Base-by-base conservation (phyloP, 37 sponge, comb jelly and placozoan species). In the Agelas oroides region DNA sequence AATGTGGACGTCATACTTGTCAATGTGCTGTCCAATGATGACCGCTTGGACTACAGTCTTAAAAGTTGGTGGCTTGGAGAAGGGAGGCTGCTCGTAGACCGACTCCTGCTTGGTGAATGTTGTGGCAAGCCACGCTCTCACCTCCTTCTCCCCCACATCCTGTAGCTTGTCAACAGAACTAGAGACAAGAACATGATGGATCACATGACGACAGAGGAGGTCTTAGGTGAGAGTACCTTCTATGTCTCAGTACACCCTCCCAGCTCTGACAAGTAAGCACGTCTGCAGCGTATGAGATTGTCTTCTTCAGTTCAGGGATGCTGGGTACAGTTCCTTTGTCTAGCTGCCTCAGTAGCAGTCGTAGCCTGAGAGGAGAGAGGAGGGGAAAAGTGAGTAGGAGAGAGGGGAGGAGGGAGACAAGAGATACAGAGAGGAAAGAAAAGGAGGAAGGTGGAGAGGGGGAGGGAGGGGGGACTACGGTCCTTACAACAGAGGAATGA, bases 61-160 rank as follows among this genome's bases (percentile, higher is more conserved):
- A 76, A 92, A 92, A 5, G 65, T 77, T 33, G 20, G 30, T 37
- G 68, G 54, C 14, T 55, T 59, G 2, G 25, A 20, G n/a, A 23
- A 32, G 0, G 36, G n/a, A 28, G 14, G 52, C 24, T 27, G 36
- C 32, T 53, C 39, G 35, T 55, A 53, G 6, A n/a, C n/a, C 8
- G 84, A 84, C 19, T 82, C 81, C 33, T 34, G 59, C 27, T 35
- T 18, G 1, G 94, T 94, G 76, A 90, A 94, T 6, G 91, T 90
- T 40, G 94, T 56, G 30, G 73, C 38, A 19, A 94, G 83, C 94
- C 94, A 94, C 17, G 60, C 91, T 18, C 91, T 40, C 24, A 94
- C 94, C 33, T 89, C 78, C 14, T 59, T 38, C 34, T 89, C 74
- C 27, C 68, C 20, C 55, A 84, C 84, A 2, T 21, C 24, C 31